Evolutionary conservation across 2,797 vertebrate genomes (phyloP).

Genomic region (Tangara arthus): DNA sequence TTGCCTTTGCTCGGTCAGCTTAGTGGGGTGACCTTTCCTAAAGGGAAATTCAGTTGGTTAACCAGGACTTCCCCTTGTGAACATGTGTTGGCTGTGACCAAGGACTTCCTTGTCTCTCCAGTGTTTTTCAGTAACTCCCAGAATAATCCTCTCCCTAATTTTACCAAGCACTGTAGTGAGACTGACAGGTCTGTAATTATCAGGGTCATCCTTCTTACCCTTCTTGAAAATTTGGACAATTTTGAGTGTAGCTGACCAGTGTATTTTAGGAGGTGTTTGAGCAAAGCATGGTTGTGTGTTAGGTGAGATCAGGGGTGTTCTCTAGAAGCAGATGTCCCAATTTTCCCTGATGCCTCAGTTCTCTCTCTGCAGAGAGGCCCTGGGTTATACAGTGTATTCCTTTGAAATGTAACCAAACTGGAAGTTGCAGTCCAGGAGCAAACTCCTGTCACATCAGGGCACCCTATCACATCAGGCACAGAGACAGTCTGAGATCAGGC

Average conservation of each 20-base stretch:
- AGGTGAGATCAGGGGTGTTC: neutral
- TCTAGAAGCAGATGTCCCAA: neutral
- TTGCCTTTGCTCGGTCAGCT: neutral
- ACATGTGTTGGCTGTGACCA: neutral
- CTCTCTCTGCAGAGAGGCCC: neutral
- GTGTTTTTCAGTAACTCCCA: neutral
- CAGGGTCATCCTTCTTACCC: neutral
- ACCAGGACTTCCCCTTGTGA: neutral
- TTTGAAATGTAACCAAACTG: neutral
- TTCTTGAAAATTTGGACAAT: neutral
- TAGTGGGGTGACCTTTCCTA: neutral
- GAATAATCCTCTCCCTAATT: neutral
- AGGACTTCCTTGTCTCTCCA: accelerated
- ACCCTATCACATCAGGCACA: neutral
- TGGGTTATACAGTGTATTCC: neutral
- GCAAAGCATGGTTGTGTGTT: neutral
- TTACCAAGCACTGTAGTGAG: neutral
- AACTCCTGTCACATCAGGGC: neutral
- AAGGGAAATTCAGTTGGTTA: neutral
- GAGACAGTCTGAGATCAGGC: neutral
- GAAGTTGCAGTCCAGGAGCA: neutral
- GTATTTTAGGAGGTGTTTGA: neutral
- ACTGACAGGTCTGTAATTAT: neutral
- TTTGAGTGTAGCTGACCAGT: neutral
- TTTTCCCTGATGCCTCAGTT: neutral